Evolutionary conservation across 2,888 invertebrate species (phyloP), one percentile per base, ranked within the genome.

Genomic region (Ornithoptera alexandrae): DNA sequence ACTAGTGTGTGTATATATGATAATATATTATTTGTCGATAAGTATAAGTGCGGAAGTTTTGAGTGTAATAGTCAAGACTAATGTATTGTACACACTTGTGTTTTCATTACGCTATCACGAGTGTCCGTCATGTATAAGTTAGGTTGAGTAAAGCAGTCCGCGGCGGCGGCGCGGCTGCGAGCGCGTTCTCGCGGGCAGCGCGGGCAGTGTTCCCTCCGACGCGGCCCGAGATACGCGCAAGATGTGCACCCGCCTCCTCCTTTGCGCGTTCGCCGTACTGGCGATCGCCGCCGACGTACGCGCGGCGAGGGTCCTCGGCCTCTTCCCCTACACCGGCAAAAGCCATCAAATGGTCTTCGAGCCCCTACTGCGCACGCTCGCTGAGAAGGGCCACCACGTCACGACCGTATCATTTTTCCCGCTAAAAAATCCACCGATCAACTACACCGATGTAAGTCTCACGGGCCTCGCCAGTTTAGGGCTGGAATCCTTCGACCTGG

Each of bases 301-400:
- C 71, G 72, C 88, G 67, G 92, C 90, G 64, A 92, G 93, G 61
- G 93, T 95, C 66, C 88, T 95, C 61, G 94, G 93, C 4, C 81
- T 94, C 0, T 94, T 95, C 76, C 93, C 94, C 0, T 93, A 94
- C 76, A 89, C 92, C 0, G 94, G 94, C 0, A 93, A 93, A 71
- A 95, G 95, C 75, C 95, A 95, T 76, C 94, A 94, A 75, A 90
- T 93, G 81, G 94, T 94, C 0, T 94, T 94, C 79, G 90, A 93
- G 62, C 93, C 93, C 0, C 82, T 95, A 5, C 78, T 95, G 10
- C 87, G 87, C 65, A 91, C 88, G 58, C 80, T 95, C 66, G 94
- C 93, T 0, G 85, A 86, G 30, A 88, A 93, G 62, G 95, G 95
- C 2, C 95, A 95, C 77, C 89, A 94, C 61, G 79, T 95, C 3